Evolutionary conservation across 2,113 vertebrate genomes (phyloP).

Genomic region (Tychaedon coryphoeus): DNA sequence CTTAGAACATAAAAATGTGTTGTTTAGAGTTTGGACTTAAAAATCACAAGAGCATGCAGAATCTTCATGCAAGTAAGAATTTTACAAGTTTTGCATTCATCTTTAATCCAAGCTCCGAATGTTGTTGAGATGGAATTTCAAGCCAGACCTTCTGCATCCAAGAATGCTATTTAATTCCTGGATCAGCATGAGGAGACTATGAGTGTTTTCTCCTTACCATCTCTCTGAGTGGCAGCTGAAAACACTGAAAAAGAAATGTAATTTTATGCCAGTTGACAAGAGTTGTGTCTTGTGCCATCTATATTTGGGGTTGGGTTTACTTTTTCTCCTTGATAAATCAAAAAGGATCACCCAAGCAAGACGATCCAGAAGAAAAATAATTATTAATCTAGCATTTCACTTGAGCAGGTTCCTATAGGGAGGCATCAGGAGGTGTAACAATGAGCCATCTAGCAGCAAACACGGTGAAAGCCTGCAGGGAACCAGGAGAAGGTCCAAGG

Average conservation of each 20-base stretch:
- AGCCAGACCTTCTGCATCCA: background rate
- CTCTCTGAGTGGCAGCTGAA: background rate
- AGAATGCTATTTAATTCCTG: background rate
- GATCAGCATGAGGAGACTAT: background rate
- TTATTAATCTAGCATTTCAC: background rate
- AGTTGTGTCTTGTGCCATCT: background rate
- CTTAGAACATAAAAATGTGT: background rate
- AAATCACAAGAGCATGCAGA: background rate
- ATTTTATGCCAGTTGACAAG: background rate
- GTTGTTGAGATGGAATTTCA: background rate
- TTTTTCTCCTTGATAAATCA: background rate
- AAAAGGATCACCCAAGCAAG: background rate
- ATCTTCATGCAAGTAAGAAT: background rate
- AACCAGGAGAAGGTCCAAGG: background rate
- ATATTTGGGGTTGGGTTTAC: background rate
- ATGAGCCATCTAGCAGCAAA: background rate
- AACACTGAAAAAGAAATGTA: background rate
- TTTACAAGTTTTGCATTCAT: background rate
- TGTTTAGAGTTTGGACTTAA: background rate
- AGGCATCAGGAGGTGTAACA: background rate
- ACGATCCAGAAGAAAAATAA: background rate
- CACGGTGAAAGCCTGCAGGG: fast-evolving
- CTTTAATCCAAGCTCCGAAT: background rate
- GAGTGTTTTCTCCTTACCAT: background rate
- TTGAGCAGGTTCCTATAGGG: background rate